Evolutionary conservation across 2,888 invertebrate genomes (phyloP).

Genomic region (Rhyacophila evoluta): DNA sequence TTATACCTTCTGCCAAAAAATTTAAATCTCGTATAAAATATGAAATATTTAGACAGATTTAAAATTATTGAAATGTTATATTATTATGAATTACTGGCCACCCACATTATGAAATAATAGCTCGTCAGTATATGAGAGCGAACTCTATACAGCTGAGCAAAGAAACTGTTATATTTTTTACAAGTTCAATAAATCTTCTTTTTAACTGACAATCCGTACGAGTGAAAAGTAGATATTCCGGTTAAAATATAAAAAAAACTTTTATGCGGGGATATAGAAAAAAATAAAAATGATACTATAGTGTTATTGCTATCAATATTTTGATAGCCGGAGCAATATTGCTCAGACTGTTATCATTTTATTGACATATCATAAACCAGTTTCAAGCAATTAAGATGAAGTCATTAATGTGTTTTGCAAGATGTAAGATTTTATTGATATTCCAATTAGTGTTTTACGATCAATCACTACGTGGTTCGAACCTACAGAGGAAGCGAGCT

Average conservation of each 20-base stretch:
- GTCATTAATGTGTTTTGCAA: neutral
- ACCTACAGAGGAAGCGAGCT: neutral
- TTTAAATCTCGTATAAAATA: too few species aligned
- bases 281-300: neutral
- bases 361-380: conserved; percentile 3
- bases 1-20: too few species aligned
- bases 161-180: neutral
- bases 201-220: neutral
- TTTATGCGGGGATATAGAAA: neutral
- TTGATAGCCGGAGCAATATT: neutral
- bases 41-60: too few species aligned
- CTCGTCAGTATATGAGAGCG: too few species aligned
- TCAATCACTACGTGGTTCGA: too few species aligned
- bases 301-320: neutral
- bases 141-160: neutral
- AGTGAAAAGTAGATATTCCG: neutral
- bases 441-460: conserved; percentile 4
- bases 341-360: neutral
- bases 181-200: neutral
- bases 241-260: neutral
- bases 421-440: conserved; percentile 6
- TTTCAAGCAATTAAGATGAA: neutral
- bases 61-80: neutral
- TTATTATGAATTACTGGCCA: neutral
- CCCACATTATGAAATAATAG: neutral